Evolutionary conservation across 2,797 vertebrate species (phyloP), one percentile per base, ranked within the genome.

Genomic region (Tinamus major): DNA sequence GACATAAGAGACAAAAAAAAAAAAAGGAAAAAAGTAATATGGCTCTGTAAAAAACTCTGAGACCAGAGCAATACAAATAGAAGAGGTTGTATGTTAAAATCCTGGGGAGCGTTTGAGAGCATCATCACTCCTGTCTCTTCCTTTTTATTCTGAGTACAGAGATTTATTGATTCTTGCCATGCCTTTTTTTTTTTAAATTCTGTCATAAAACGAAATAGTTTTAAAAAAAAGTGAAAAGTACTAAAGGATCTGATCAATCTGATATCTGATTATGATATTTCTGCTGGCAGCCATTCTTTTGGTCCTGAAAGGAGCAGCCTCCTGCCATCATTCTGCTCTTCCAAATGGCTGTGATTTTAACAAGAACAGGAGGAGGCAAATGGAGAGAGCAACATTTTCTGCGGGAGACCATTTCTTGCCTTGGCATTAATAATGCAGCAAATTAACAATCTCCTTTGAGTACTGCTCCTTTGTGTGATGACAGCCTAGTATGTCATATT

Each of bases 351-450:
- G 35, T 85, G 85, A 76, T 77, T 88, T 88, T 88, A 88, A 56
- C 81, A 79, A 87, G 61, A 88, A 71, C 61, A 63, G 80, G 35
- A 79, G 37, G 77, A 58, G n/a, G 4, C 58, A 33, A 51, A 10
- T 12, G 48, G 37, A 82, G 37, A 82, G 39, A 0, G 1, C 56
- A 79, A 56, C 4, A 6, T 81, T 82, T 90, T 84, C 83, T 90
- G 48, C 69, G 71, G 64, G 76, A 62, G 15, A 49, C 26, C 12
- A 33, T 16, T 58, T 55, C 29, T 17, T 39, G 26, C n/a, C 76
- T 92, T 72, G 48, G 62, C n/a, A 80, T 89, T 90, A 92, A 76
- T 78, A 87, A 85, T 29, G n/a, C 39, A 68, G 41, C 46, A 89
- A 71, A 78, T 87, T 51, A 80, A 59, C 23, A 31, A 7, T 46